These are phyloP conservation scores for Echinometra lucunter DNA, from an alignment of 53 echinoderm and acorn worm species.

Conservation along the genomic window DNA sequence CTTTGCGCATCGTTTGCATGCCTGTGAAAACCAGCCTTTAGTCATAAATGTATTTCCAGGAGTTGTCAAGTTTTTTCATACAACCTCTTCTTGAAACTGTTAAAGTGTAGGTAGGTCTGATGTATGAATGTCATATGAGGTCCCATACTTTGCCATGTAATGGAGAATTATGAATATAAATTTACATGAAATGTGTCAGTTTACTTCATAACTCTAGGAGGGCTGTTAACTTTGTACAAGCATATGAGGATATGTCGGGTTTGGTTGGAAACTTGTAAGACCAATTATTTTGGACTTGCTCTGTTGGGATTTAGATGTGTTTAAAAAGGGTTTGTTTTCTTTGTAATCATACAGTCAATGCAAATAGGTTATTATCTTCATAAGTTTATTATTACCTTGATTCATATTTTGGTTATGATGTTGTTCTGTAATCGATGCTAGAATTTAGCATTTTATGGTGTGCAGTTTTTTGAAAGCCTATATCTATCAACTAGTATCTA, in stretches of 20 bases:
- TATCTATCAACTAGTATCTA: constrained; percentile 21
- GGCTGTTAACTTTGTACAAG: too few species aligned
- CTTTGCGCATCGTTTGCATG: too few species aligned
- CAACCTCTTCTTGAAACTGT: neutral
- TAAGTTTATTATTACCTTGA: constrained; percentile 39
- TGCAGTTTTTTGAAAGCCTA: constrained; percentile 5
- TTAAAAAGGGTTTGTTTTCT: neutral
- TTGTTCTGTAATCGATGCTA: constrained; percentile 2
- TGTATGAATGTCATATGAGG: neutral
- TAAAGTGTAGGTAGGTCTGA: too few species aligned
- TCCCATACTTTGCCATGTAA: too few species aligned
- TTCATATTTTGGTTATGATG: neutral
- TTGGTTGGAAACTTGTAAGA: too few species aligned
- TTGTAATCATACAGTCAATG: neutral
- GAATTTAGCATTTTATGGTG: constrained; percentile 40
- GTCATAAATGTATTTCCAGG: neutral
- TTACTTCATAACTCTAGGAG: too few species aligned
- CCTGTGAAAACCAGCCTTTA: too few species aligned
- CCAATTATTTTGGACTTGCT: too few species aligned
- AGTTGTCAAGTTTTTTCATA: neutral
- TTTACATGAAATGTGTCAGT: too few species aligned
- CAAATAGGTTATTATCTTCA: neutral
- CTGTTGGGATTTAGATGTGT: neutral
- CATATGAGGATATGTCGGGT: too few species aligned
- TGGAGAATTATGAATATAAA: too few species aligned